Evolutionary conservation across 2,888 invertebrate species (phyloP).

Genomic region (Auanema freiburgensis): DNA sequence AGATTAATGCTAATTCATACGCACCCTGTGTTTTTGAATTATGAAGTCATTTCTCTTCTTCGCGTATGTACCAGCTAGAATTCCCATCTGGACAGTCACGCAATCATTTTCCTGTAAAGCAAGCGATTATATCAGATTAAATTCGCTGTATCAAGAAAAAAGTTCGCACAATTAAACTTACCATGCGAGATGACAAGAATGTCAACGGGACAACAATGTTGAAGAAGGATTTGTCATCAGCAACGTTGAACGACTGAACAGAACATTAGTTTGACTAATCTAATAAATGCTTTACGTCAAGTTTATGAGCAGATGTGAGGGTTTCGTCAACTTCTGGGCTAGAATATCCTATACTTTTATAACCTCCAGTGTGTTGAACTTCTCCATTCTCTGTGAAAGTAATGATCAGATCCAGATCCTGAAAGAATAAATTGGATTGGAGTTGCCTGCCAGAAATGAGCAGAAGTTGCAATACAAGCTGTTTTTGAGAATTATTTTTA

Average conservation of each 20-base stretch:
- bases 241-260: background rate
- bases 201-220: too few species aligned
- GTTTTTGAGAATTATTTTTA: too few species aligned
- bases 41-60: slow-evolving; percentile 17
- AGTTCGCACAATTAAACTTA: too few species aligned
- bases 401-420: slow-evolving; percentile 37
- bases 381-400: slow-evolving; percentile 41
- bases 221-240: slow-evolving; percentile 16
- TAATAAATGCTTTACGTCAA: background rate
- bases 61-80: slow-evolving; percentile 37
- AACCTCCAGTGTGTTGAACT: slow-evolving; percentile 35
- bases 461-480: slow-evolving; percentile 8
- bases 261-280: background rate
- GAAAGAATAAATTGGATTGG: background rate
- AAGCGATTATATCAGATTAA: too few species aligned
- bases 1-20: background rate
- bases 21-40: slow-evolving; percentile 36
- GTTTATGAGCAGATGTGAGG: slow-evolving; percentile 7
- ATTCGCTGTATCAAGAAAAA: too few species aligned
- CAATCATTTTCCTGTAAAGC: slow-evolving; percentile 26
- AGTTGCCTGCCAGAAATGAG: background rate
- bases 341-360: slow-evolving; percentile 32
- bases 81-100: slow-evolving; percentile 37
- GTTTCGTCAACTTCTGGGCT: slow-evolving; percentile 9
- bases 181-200: too few species aligned